These are phyloP conservation scores for Saguinus midas DNA, from an alignment of 2,113 vertebrate species.

Conservation along the genomic window DNA sequence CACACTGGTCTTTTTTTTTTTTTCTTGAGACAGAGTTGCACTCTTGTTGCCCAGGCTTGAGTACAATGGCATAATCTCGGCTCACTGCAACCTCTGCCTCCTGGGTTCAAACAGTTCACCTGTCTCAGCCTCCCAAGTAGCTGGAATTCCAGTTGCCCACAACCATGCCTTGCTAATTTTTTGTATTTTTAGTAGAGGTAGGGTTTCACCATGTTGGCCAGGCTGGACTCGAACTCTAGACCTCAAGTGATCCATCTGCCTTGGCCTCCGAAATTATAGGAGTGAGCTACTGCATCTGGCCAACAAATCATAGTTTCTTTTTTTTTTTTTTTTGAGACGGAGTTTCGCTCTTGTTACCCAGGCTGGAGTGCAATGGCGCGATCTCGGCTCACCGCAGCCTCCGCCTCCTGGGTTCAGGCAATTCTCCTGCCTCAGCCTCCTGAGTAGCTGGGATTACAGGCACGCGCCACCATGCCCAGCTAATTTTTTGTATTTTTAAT, in stretches of 20 bases:
- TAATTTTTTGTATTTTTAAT: too few relatives aligned
- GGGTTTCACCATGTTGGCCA: neutral
- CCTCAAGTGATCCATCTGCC: neutral
- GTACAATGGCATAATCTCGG: neutral
- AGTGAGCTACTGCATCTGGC: neutral
- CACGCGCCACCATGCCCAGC: too few relatives aligned
- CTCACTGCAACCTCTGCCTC: neutral
- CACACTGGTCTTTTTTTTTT: too few relatives aligned
- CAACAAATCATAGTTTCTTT: neutral
- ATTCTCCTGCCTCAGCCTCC: too few relatives aligned
- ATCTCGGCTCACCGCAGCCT: too few relatives aligned
- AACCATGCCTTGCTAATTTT: too few relatives aligned
- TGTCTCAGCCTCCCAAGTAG: neutral
- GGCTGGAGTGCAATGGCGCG: too few relatives aligned
- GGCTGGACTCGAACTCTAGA: neutral
- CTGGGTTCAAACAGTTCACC: neutral
- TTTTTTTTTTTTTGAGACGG: too few relatives aligned
- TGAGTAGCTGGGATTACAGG: too few relatives aligned
- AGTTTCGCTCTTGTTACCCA: too few relatives aligned
- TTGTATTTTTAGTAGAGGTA: neutral
- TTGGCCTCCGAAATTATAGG: neutral
- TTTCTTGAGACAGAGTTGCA: too few relatives aligned
- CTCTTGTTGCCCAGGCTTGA: neutral
- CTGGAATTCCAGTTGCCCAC: neutral
- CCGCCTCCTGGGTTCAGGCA: too few relatives aligned